Base-by-base conservation (phyloP, 2,797 vertebrate species). In the Chelmon rostratus region DNA sequence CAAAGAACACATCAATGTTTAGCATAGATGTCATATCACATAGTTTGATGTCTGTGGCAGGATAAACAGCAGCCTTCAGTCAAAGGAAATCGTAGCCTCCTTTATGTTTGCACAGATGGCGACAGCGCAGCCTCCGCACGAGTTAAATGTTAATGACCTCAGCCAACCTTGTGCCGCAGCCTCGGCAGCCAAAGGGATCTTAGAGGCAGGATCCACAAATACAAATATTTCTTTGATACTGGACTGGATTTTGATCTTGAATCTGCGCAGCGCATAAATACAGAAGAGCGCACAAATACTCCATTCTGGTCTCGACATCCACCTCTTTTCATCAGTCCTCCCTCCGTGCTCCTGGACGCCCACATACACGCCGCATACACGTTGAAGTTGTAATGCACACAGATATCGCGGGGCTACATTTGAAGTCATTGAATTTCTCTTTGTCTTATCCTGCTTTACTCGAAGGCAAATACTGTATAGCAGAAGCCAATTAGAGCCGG, bases 401-500 rank as follows among this genome's bases (percentile, higher is more conserved):
- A 70, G 15, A 42, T 49, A 37, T 33, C 1, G 53, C n/a, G 19
- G 23, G 38, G 58, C 74, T 53, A 62, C 28, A 47, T 79, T 75
- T 63, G 47, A 50, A 35, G 68, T 61, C 76, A 71, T 76, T 78
- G 53, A 35, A 79, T 88, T 76, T 72, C 56, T 64, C 3, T 28
- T 59, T 3, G 9, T 66, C 50, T 76, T 57, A 37, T 78, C 63
- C 52, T 35, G 56, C 65, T 79, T 83, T 70, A 71, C 69, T 85
- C 38, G 6, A 68, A 85, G 46, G 75, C 18, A 75, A 87, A 79
- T 74, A 70, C 23, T 63, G 52, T 72, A 78, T 19, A 72, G 83
- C 57, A 44, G 44, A 63, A 73, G 82, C 84, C 86, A 93, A 93
- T 95, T 94, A 94, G 81, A 81, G 81, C 18, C 50, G 74, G 82